Evolutionary conservation across 2,797 vertebrate genomes (phyloP), one percentile per base, ranked within the genome.

Genomic region (Rhinoraja longicauda): DNA sequence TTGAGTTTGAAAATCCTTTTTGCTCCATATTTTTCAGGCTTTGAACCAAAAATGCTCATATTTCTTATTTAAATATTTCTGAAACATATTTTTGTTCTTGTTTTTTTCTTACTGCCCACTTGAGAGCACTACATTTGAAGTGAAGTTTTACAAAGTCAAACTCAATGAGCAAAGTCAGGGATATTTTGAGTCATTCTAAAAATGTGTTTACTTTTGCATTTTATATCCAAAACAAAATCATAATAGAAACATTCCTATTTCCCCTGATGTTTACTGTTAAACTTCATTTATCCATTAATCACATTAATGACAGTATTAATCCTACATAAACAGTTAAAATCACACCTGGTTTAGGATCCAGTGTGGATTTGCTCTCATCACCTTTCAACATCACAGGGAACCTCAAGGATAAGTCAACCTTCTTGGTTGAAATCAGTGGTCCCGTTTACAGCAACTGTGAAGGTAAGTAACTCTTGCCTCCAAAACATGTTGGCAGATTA

Each of bases 401-500:
- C 21, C 36, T 91, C 19, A 15, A 67, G 70, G 67, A 91, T 64
- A 39, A 10, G 36, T 73, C 64, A 70, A 36, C 86, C 62, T 36
- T 67, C 15, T 36, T 70, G 86, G 86, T 90, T 73, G 45, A 36
- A 29, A 45, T 64, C 90, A 91, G 64, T 39, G 19, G 21, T 64
- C 2, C 57, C 91, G 10, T 72, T 36, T 36, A 91, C 21, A 91
- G 67, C 90, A 90, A 91, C 24, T 45, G 90, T 26, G 70, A 72
- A 91, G 90, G 26, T 45, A 10, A 73, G 64, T 73, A 90, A 45
- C 70, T 91, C 21, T 36, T 73, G 13, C 45, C 90, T 91, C 64
- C 67, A 72, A 91, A 67, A 91, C 67, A 91, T 10, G 9, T 19
- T 73, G 90, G 91, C 90, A 91, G 67, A 91, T 64, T 86, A 64